Evolutionary conservation across 2,113 vertebrate species (phyloP).

Genomic region (Hystrix cristata): DNA sequence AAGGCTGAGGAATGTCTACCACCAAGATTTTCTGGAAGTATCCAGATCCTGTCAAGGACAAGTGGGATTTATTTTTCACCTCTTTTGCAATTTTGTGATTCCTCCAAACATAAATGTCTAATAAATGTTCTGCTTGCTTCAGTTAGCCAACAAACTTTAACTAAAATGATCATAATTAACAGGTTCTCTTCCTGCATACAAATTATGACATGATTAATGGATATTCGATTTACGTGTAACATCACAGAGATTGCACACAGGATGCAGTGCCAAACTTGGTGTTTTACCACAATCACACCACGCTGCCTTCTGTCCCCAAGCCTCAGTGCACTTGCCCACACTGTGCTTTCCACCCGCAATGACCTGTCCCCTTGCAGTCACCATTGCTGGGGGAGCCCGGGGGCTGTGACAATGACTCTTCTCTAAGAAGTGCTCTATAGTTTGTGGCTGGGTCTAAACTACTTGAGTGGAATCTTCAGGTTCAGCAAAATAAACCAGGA

Average conservation of each 20-base stretch:
- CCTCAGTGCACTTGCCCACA: accelerated
- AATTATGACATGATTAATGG: constrained; percentile 27
- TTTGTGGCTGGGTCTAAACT: not conserved
- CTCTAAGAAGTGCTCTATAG: not conserved
- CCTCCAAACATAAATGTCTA: not conserved
- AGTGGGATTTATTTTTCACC: not conserved
- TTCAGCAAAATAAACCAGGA: not conserved
- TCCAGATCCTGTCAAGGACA: not conserved
- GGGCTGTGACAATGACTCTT: not conserved
- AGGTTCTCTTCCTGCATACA: not conserved
- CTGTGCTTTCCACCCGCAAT: not conserved
- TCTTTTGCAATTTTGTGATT: constrained; percentile 14
- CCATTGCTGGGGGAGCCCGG: not conserved
- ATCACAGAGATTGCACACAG: not conserved
- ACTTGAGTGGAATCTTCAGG: not conserved
- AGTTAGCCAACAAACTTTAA: constrained; percentile 37
- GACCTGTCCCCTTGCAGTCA: not conserved
- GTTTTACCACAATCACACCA: not conserved
- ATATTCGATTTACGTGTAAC: not conserved
- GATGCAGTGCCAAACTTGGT: not conserved
- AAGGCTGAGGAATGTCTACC: not conserved
- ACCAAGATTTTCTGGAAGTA: not conserved
- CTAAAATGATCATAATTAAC: not conserved
- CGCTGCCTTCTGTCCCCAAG: not conserved
- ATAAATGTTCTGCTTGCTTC: constrained; percentile 3